Evolutionary conservation across 2,113 vertebrate species (phyloP).

Genomic region (Lepus timidus): DNA sequence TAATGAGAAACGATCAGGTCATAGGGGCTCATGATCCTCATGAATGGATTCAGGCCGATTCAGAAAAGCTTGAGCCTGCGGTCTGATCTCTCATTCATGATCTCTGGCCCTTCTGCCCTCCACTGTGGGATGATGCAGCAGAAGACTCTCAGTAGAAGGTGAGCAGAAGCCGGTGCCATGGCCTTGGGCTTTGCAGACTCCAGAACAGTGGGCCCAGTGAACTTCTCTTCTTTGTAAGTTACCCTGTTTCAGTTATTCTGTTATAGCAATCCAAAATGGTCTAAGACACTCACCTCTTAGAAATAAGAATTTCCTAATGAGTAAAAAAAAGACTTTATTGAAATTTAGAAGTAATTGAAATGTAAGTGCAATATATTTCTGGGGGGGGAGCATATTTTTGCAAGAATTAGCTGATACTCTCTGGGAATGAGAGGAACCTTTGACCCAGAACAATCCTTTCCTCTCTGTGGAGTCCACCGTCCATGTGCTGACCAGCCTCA

Average conservation of each 20-base stretch:
- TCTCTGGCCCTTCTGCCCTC: not conserved
- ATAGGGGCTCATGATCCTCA: not conserved
- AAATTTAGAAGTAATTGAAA: conserved; percentile 51
- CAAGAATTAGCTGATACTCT: conserved; percentile 51
- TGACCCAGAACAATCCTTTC: not conserved
- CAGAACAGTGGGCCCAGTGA: no score
- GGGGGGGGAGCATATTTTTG: conserved; percentile 5
- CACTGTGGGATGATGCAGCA: not conserved
- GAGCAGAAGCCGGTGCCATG: not conserved
- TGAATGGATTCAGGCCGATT: not conserved
- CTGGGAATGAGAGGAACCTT: not conserved
- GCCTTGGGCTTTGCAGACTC: not conserved
- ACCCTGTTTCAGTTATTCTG: not conserved
- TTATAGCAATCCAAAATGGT: not conserved
- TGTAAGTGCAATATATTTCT: conserved; percentile 55
- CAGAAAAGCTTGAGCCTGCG: not conserved
- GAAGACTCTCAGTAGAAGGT: not conserved
- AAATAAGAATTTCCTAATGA: not conserved
- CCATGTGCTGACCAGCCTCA: not conserved
- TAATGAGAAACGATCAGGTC: not conserved
- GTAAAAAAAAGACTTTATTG: not conserved
- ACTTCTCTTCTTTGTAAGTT: not conserved
- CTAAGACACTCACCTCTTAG: not conserved
- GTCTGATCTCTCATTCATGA: not conserved
- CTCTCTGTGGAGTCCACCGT: conserved; percentile 20